phyloP scores from a whole-genome alignment of 2,888 invertebrate genomes.

The Rapana venosa region DNA sequence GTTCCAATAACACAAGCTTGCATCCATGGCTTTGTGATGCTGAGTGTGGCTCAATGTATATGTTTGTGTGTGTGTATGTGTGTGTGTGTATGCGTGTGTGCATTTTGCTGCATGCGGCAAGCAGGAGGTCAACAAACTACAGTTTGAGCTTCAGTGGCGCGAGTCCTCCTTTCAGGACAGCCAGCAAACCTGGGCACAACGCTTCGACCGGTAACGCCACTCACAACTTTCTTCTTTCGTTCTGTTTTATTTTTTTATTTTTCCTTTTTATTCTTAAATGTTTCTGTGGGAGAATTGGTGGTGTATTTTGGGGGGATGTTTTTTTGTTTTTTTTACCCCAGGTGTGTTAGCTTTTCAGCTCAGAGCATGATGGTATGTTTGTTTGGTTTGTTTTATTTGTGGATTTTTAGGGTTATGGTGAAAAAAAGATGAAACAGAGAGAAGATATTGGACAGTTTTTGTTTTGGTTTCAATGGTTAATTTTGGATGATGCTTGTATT shows the following conservation, averaged over 20 bases:
- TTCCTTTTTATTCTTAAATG: neutral
- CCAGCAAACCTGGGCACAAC: constrained; percentile 72
- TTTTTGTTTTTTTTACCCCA: constrained; percentile 16
- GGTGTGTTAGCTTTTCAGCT: neutral
- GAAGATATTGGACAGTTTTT: too few relatives aligned
- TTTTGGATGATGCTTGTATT: too few relatives aligned
- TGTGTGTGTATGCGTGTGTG: constrained; percentile 18
- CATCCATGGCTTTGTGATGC: neutral
- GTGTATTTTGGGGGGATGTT: constrained; percentile 4
- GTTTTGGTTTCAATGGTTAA: too few relatives aligned
- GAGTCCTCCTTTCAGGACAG: constrained; percentile 69
- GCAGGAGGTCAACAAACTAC: constrained; percentile 74
- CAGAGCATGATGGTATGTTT: too few relatives aligned
- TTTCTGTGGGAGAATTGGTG: neutral
- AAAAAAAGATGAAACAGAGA: too few relatives aligned
- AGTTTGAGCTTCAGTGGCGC: constrained; percentile 71
- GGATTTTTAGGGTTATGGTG: too few relatives aligned
- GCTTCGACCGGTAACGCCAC: constrained; percentile 70
- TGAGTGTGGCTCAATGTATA: neutral
- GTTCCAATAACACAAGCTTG: neutral
- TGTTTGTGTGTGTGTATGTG: neutral
- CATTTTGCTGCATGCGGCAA: constrained; percentile 48
- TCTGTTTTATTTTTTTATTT: neutral
- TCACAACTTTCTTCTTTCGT: neutral
- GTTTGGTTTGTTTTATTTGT: too few relatives aligned